phyloP scores from a whole-genome alignment of 1,140 invertebrate genomes.

The Augochlora pura region DNA sequence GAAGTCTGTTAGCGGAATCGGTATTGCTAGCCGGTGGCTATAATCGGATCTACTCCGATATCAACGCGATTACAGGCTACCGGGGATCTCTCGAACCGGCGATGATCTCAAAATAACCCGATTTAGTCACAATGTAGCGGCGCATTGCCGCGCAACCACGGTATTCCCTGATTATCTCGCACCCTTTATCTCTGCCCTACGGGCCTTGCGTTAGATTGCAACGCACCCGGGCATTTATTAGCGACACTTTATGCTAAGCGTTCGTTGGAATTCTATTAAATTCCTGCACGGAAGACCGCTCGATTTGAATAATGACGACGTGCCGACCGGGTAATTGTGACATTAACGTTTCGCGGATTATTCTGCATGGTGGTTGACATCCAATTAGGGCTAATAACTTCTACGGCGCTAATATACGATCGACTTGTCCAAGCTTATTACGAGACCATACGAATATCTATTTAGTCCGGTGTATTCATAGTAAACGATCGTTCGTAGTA shows the following conservation, averaged over 20 bases:
- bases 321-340: too few species aligned
- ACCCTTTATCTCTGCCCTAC: not conserved
- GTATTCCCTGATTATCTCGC: not conserved
- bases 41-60: constrained; percentile 38
- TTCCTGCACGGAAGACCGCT: not conserved
- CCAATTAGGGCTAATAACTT: not conserved
- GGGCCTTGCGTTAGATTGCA: not conserved
- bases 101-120: not conserved
- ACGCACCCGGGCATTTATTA: not conserved
- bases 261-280: not conserved
- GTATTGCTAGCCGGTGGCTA: constrained; percentile 20
- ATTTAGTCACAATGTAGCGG: constrained; percentile 2
- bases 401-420: not conserved
- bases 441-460: too few species aligned
- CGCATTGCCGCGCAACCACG: not conserved
- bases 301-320: not conserved
- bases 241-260: not conserved
- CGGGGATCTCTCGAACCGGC: not conserved
- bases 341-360: too few species aligned
- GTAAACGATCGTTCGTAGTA: too few species aligned
- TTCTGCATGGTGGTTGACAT: too few species aligned
- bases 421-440: too few species aligned
- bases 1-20: constrained; percentile 30
- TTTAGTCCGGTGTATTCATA: too few species aligned
- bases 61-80: constrained; percentile 24